Base-by-base conservation (phyloP, 2,888 invertebrate species). In the Chaitophorus viminalis region DNA sequence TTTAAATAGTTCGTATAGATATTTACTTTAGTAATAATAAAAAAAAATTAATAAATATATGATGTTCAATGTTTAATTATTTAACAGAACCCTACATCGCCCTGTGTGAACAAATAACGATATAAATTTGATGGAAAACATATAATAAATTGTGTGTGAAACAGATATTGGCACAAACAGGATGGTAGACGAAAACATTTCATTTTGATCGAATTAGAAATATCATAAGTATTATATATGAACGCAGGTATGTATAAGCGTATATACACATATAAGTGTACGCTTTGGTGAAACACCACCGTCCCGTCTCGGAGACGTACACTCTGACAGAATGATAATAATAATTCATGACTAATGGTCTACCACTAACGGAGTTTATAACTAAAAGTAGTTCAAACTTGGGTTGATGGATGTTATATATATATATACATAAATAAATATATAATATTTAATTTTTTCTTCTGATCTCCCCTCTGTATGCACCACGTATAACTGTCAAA, bases 301-400 rank as follows among this genome's bases (percentile, higher is more conserved):
- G 29, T 9, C 68, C 21, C 3, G 60, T 18, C 65, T 6, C 65
- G n/a, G 1, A 60, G 60, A 60, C 68, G n/a, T 29, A 6, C n/a
- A 68, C 29, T 3, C 29, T 29, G 68, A 29, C 68, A 68, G 52
- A 54, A 31, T 31, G 52, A 77, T 52, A 52, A 77, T 77, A 77
- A 52, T 77, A 77, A 77, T 77, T 77, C 52, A 21, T 77, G 77
- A 77, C 77, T 77, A 77, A 77, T 77, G 52, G 52, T 29, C 18
- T 46, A 46, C 75, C 39, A 76, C 46, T 17, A 18, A 54, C 54
- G 54, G 54, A 54, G 54, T 29, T 18, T 5, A 77, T 77, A 77
- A 54, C 77, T 33, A 78, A 78, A 78, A 54, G 54, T 60, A 33
- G 52, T 78, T 78, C 33, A 60, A 78, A 78, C 54, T 78, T 33